Evolutionary conservation across 2,113 vertebrate species (phyloP), one percentile per base, ranked within the genome.

Genomic region (Scatophagus argus): DNA sequence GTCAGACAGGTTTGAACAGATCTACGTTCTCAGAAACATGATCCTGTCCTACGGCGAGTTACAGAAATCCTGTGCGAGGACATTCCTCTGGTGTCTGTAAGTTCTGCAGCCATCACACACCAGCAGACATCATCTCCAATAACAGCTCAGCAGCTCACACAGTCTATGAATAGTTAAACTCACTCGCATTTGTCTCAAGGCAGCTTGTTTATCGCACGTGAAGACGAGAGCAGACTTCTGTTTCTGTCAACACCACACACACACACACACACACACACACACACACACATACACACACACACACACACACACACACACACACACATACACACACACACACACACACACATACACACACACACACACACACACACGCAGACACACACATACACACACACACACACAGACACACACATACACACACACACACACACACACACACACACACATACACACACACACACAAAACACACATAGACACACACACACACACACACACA

Each of bases 221-320:
- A 67, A 39, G 65, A 67, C 49, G 25, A 71, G 41, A 23, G 38
- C 8, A 16, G 44, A n/a, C 47, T 13, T 62, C 36, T 69, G 76
- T 71, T 69, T 49, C 59, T 47, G 77, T 79, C 49, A 27, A 61
- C 65, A 68, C 73, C 36, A 2, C 52, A 47, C 61, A 64, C 65
- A 49, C 46, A 38, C 62, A 29, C 59, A 44, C 51, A 44, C 38
- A 41, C 19, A 29, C 36, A 55, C 8, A 69, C 66, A 43, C 23
- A n/a, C 36, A 43, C 25, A 55, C 7, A 21, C 8, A 38, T 29
- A 65, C 25, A 54, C 25, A 29, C 51, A 29, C 51, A 54, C 29
- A 56, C 31, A 21, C 1, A 58, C 29, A 65, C n/a, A 23, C n/a
- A 49, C 47, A 49, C 47, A 23, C n/a, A 49, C n/a, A 49, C 47